phyloP scores from a whole-genome alignment of 2,797 vertebrate species.

The Helarctos malayanus region DNA sequence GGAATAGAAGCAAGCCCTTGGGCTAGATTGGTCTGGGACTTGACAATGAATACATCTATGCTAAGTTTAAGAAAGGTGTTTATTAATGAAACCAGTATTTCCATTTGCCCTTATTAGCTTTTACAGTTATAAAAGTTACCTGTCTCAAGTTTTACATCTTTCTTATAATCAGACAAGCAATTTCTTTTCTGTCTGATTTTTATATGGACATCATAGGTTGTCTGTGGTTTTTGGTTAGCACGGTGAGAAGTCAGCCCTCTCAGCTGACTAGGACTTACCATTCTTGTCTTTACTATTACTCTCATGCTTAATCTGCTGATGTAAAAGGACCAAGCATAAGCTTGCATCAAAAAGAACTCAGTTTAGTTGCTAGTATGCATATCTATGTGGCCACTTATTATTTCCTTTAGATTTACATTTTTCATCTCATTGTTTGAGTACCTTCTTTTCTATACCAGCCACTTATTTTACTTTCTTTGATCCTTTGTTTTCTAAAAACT shows the following conservation, averaged over 20 bases:
- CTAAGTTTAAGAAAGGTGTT: slow-evolving; percentile 60
- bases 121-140: slow-evolving; percentile 12
- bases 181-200: slow-evolving; percentile 69
- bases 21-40: slow-evolving; percentile 21
- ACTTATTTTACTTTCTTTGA: slow-evolving; percentile 72
- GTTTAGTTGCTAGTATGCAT: not conserved
- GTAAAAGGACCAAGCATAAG: slow-evolving; percentile 48
- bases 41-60: slow-evolving; percentile 37
- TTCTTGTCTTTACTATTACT: slow-evolving; percentile 68
- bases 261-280: slow-evolving; percentile 58
- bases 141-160: slow-evolving; percentile 59
- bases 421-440: slow-evolving; percentile 40
- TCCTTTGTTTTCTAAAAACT: slow-evolving; percentile 70
- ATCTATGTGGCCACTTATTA: not conserved
- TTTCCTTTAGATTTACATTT: slow-evolving; percentile 59
- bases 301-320: slow-evolving; percentile 52
- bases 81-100: slow-evolving; percentile 67
- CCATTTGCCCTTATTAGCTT: slow-evolving; percentile 55
- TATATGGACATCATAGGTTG: slow-evolving; percentile 50
- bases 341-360: slow-evolving; percentile 42
- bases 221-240: slow-evolving; percentile 64
- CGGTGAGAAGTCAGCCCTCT: slow-evolving; percentile 50
- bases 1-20: not conserved
- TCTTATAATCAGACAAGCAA: slow-evolving; percentile 58
- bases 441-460: slow-evolving; percentile 53